Conservation (phyloP, 2,888 invertebrate species). For the Drosophila nr. fundita region DNA sequence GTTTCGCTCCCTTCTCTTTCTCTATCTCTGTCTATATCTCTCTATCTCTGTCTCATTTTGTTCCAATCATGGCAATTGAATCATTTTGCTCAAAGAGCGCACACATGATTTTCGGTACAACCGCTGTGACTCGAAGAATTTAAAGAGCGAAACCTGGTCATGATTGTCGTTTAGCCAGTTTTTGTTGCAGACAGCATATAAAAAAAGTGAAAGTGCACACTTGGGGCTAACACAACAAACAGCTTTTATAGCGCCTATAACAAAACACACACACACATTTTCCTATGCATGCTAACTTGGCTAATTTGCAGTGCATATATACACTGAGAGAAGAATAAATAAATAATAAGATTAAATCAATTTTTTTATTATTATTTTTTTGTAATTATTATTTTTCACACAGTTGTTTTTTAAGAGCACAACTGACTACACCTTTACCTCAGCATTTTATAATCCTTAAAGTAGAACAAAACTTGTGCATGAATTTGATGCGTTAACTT, state of each 20-base stretch:
- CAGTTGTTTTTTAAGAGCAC: too few species aligned
- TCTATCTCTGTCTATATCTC: not conserved
- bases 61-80: constrained; percentile 45
- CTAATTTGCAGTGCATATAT: constrained; percentile 5
- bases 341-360: not conserved
- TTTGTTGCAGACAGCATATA: constrained; percentile 38
- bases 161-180: constrained; percentile 74
- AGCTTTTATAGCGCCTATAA: constrained; percentile 22
- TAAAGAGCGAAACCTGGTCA: constrained; percentile 53
- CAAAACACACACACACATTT: constrained; percentile 26
- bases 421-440: rapidly evolving
- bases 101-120: constrained; percentile 37
- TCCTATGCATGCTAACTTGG: constrained; percentile 16
- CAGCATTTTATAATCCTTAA: not conserved
- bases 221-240: constrained; percentile 52
- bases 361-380: not conserved
- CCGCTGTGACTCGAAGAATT: constrained; percentile 14
- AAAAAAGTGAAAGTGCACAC: constrained; percentile 78
- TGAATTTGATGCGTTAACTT: not conserved
- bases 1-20: not conserved
- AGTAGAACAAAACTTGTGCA: not conserved
- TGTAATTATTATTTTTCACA: not conserved
- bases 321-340: not conserved
- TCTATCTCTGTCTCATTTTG: constrained; percentile 2
- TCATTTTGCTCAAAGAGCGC: constrained; percentile 31